Conservation (phyloP, 2,113 vertebrate species). For the Pseudopodoces humilis region DNA sequence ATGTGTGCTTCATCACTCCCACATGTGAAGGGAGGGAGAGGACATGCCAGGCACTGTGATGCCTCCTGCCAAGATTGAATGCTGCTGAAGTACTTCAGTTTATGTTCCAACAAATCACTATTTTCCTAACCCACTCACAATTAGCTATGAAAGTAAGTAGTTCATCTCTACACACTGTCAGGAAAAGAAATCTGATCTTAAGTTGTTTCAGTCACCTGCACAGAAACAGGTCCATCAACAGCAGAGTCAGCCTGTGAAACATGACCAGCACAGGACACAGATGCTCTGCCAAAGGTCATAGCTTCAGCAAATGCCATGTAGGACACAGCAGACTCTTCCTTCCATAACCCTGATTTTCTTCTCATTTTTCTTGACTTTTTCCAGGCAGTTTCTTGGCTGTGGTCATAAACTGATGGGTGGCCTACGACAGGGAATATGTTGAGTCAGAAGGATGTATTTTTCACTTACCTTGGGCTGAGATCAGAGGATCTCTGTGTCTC, state of each 20-base stretch:
- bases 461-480: not conserved
- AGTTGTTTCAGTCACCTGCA: not conserved
- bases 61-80: fast-evolving
- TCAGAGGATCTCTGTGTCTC: not conserved
- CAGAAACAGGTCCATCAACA: not conserved
- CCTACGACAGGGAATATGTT: not conserved
- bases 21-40: fast-evolving
- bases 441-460: not conserved
- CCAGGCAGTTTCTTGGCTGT: not conserved
- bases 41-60: not conserved
- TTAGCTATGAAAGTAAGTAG: not conserved
- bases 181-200: not conserved
- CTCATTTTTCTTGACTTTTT: not conserved
- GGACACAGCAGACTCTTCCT: not conserved
- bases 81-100: not conserved
- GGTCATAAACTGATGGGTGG: not conserved
- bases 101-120: not conserved
- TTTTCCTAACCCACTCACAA: not conserved
- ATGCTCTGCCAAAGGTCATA: not conserved
- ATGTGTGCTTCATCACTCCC: not conserved
- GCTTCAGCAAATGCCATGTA: fast-evolving
- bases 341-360: not conserved
- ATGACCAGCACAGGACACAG: not conserved
- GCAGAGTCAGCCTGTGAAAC: not conserved
- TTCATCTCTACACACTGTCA: not conserved